Evolutionary conservation across 2,888 invertebrate species (phyloP).

Genomic region (Andrena haemorrhoa): DNA sequence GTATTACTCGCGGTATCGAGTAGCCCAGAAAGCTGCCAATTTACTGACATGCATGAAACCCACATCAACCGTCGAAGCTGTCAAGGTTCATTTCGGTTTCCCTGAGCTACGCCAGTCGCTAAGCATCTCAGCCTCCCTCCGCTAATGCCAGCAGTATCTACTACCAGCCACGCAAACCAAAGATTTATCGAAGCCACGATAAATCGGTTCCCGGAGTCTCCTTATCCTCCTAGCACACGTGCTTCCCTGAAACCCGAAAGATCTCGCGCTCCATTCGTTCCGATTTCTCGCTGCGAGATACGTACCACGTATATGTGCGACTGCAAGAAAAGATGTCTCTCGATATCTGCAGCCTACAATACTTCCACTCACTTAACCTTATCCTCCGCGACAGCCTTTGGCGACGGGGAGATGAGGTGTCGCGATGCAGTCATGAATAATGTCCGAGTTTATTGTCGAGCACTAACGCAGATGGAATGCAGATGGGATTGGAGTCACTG

Average conservation of each 20-base stretch:
- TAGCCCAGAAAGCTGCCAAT: slow-evolving; percentile 15
- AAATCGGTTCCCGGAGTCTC: slow-evolving; percentile 46
- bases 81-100: slow-evolving; percentile 18
- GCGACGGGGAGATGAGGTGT: too few species aligned
- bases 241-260: slow-evolving; percentile 13
- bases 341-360: too few species aligned
- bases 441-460: too few species aligned
- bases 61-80: slow-evolving; percentile 16
- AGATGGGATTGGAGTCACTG: too few species aligned
- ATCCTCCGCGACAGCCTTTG: too few species aligned
- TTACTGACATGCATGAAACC: not conserved
- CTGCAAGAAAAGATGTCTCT: too few species aligned
- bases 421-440: too few species aligned
- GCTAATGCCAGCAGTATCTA: slow-evolving; percentile 29
- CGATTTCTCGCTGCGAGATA: slow-evolving; percentile 8
- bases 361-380: too few species aligned
- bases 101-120: slow-evolving; percentile 15
- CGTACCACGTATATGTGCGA: too few species aligned
- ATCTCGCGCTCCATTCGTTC: slow-evolving; percentile 16
- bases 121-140: slow-evolving; percentile 41
- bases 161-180: slow-evolving; percentile 18
- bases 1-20: slow-evolving; percentile 13
- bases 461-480: too few species aligned
- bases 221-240: slow-evolving; percentile 47
- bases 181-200: slow-evolving; percentile 47